These are phyloP conservation scores for Neodiprion lecontei DNA, from an alignment of 1,140 invertebrate species.

Conservation along the genomic window DNA sequence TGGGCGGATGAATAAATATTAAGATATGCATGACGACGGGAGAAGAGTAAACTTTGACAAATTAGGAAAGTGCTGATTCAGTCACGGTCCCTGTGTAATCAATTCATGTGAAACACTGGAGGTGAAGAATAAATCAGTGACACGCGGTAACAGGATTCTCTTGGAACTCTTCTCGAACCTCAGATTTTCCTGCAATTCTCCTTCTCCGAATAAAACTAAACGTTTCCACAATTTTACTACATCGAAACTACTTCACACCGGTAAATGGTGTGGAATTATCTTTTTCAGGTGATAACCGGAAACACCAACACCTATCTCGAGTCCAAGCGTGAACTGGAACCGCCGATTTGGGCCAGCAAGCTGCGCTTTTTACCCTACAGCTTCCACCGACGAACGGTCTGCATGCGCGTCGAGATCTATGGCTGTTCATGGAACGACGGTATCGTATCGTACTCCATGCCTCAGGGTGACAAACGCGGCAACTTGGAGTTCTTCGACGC, in stretches of 20 bases:
- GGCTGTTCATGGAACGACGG: constrained; percentile 76
- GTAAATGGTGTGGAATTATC: constrained; percentile 5
- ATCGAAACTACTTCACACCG: too few relatives aligned
- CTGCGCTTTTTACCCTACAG: constrained; percentile 85
- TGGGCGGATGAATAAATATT: constrained; percentile 29
- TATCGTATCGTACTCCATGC: constrained; percentile 59
- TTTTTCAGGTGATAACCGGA: constrained; percentile 75
- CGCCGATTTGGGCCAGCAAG: constrained; percentile 79
- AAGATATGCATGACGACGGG: constrained; percentile 9
- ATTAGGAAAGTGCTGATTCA: too few relatives aligned
- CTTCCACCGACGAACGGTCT: constrained; percentile 82
- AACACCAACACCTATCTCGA: constrained; percentile 86
- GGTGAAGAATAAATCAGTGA: too few relatives aligned
- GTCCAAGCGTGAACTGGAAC: constrained; percentile 76
- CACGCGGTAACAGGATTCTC: too few relatives aligned
- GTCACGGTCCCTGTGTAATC: too few relatives aligned
- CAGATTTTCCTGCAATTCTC: too few relatives aligned
- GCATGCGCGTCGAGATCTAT: constrained; percentile 85
- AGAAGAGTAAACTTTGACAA: too few relatives aligned
- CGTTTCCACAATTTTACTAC: too few relatives aligned
- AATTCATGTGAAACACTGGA: too few relatives aligned
- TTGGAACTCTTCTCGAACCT: too few relatives aligned
- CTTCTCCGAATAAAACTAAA: too few relatives aligned
- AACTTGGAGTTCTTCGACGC: constrained; percentile 88
- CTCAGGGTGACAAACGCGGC: constrained; percentile 80